Percentiles rank a stretch among this genome's conserved stretches.
These are phyloP conservation scores for Hipposideros larvatus DNA, from an alignment of 2,797 vertebrate genomes.

Conservation along the genomic window DNA sequence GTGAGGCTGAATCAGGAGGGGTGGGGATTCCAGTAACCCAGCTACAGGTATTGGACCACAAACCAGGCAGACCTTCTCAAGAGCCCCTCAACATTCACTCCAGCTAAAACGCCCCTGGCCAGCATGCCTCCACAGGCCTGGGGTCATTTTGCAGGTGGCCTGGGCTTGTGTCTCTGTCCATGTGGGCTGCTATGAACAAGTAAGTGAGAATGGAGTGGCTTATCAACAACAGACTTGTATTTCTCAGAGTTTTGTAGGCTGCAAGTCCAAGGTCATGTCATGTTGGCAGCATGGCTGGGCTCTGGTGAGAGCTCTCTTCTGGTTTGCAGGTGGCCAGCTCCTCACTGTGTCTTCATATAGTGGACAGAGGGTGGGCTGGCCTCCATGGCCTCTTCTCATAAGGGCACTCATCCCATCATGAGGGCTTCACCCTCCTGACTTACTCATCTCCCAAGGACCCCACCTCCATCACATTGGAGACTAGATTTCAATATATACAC, in stretches of 20 bases:
- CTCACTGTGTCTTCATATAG: not conserved
- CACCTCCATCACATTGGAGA: not conserved
- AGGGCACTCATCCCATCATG: not conserved
- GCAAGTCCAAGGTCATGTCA: no score
- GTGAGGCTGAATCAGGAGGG: accelerated
- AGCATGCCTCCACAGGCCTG: no score
- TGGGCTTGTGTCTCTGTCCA: not conserved
- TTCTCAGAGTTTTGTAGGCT: not conserved
- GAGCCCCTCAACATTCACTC: not conserved
- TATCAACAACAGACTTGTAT: not conserved
- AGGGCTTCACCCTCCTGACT: not conserved
- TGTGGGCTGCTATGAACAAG: not conserved
- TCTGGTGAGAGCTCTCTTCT: not conserved
- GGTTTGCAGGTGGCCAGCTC: not conserved
- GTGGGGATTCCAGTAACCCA: not conserved
- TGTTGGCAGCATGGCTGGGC: no score
- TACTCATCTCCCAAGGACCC: not conserved
- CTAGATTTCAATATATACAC: not conserved
- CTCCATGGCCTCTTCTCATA: not conserved
- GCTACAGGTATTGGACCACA: not conserved
- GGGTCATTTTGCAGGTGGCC: not conserved
- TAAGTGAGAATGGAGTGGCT: not conserved
- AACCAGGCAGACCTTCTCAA: not conserved
- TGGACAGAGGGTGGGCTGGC: not conserved
- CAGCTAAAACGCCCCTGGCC: not conserved